Evolutionary conservation across 2,113 vertebrate species (phyloP), one percentile per base, ranked within the genome.

Genomic region (Perca fluviatilis): DNA sequence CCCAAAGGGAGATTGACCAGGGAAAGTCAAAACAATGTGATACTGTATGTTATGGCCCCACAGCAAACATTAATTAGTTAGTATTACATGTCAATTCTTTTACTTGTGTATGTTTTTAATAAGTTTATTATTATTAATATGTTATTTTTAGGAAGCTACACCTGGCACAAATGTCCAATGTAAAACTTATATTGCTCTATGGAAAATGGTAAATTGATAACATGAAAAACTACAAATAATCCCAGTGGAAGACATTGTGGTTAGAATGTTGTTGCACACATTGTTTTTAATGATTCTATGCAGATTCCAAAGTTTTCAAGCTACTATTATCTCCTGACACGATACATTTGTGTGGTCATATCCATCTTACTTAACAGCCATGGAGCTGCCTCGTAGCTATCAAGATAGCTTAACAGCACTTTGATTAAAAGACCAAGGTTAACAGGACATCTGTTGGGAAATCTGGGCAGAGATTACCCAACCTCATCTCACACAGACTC

Each of bases 381-480:
- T 57, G 10, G 64, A 72, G 74, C 79, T 75, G 67, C 71, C 25
- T 85, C 25, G 25, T 53, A 67, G 83, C 89, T 90, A 87, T 94
- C 89, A 86, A 61, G 76, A 86, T 86, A 91, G 93, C 93, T 95
- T 94, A 94, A 87, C 84, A 80, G 87, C 53, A 70, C 81, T 95
- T 93, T 96, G 94, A 95, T 95, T 95, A 95, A 95, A 95, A 86
- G 90, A 82, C 79, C 73, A 79, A 88, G 83, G 86, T 91, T 93
- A 90, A 86, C 77, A 69, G 82, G 85, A 94, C 94, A 95, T 95
- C 93, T 95, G 95, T 89, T 81, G 36, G 90, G 56, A 90, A 91
- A 95, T 95, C 94, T 93, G 91, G 73, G 76, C 56, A 81, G 82
- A 91, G 94, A 95, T 95, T 95, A 94, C 84, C 57, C 89, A 80